Evolutionary conservation across 2,888 invertebrate genomes (phyloP), one percentile per base, ranked within the genome.

Genomic region (Nipponacmea schrenckii): DNA sequence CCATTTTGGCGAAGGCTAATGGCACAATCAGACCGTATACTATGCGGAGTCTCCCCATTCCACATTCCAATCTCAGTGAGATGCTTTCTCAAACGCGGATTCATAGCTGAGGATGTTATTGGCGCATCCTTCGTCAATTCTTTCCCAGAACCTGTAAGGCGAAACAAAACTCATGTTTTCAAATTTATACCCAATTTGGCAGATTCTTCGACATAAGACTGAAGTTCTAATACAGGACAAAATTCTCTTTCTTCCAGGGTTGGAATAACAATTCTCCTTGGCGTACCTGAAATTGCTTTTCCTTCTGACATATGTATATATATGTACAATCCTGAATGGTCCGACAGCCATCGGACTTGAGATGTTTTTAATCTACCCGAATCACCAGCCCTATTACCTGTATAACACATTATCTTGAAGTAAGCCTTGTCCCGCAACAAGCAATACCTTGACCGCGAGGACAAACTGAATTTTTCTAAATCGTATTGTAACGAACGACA

Each of bases 1-100:
- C 64, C 69, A 14, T 14, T 24, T 0, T n/a, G 5, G 5, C 5
- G 20, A 5, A 69, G 20, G 20, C 10, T 69, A 39, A 69, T 24
- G 26, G 69, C 69, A 63, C 69, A 69, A n/a, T 63, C 69, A 44
- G 68, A 24, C 62, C n/a, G n/a, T n/a, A n/a, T n/a, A n/a, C n/a
- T n/a, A n/a, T n/a, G n/a, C n/a, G n/a, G n/a, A n/a, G n/a, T 63
- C 62, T 69, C 69, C 17, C 69, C 69, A 27, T 62, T 20, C 50
- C 44, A 56, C 12, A 69, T 24, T 14, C 44, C 31, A n/a, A 63
- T 26, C 12, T 14, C 46, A 62, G 44, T 12, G n/a, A 69, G 45
- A 63, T 62, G 39, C 27, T 24, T 27, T 44, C 62, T 69, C 45
- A 63, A 39, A 26, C 69, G 50, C n/a, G 62, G 44, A 44, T 69